A percentile compares a stretch with the other conserved stretches of the same genome.
phyloP scores from a whole-genome alignment of 2,113 vertebrate genomes.

The Peromyscus polionotus region DNA sequence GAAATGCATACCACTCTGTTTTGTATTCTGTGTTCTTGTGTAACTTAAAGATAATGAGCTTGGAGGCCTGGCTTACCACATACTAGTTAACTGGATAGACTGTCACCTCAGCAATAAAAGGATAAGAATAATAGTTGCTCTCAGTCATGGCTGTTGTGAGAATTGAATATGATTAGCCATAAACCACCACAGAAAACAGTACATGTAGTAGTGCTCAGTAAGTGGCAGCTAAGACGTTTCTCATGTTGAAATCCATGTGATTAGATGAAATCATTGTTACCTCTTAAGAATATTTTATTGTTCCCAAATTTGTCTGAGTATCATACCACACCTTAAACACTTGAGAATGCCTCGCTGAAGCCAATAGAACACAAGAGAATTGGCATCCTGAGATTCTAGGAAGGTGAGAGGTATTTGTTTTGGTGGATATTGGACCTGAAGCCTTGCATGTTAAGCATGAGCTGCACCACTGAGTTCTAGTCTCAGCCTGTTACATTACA shows the following conservation, averaged over 20 bases:
- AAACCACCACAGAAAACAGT: neutral
- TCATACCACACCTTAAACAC: neutral
- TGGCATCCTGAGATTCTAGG: neutral
- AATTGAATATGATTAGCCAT: neutral
- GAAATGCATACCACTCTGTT: neutral
- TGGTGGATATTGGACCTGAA: neutral
- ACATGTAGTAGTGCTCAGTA: neutral
- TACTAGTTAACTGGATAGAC: neutral
- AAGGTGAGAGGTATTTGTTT: neutral
- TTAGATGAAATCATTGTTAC: neutral
- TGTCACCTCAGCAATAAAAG: neutral
- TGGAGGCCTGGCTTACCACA: neutral
- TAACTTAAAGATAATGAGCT: neutral
- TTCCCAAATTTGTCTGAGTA: neutral
- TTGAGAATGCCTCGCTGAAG: neutral
- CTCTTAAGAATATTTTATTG: conserved; percentile 3
- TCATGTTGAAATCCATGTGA: neutral
- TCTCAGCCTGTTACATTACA: no score
- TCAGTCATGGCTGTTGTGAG: neutral
- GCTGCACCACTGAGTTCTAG: neutral
- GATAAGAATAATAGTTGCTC: neutral
- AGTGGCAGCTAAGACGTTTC: neutral
- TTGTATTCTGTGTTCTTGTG: neutral
- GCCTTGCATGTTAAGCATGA: neutral
- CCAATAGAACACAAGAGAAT: neutral